Percentiles rank a stretch among this genome's conserved stretches.
Conservation (phyloP, 2,888 invertebrate species). For the Leptinotarsa juncta region DNA sequence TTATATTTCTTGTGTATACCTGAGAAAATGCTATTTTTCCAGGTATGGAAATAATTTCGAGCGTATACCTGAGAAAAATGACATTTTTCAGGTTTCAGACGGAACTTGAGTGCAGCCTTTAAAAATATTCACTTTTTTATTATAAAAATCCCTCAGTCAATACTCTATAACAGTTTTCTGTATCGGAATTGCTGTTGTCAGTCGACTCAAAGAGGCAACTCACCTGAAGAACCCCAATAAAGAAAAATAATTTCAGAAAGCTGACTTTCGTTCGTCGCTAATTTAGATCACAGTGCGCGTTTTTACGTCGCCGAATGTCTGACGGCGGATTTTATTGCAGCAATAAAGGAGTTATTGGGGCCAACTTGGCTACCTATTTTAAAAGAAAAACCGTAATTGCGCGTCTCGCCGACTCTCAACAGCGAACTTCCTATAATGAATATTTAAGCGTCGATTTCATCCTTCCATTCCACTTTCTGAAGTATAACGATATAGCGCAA, state of each 20-base stretch:
- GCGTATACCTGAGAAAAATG: too few species aligned
- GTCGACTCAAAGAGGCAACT: neutral
- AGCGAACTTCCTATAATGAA: conserved; percentile 38
- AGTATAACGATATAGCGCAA: conserved; percentile 28
- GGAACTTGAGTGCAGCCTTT: too few species aligned
- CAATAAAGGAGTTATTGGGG: conserved; percentile 30
- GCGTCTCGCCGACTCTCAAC: conserved; percentile 10
- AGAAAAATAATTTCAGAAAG: neutral
- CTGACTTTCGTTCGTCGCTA: conserved; percentile 10
- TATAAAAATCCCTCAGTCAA: too few species aligned
- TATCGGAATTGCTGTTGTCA: neutral
- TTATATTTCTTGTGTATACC: too few species aligned
- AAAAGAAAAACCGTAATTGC: conserved; percentile 29
- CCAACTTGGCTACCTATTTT: conserved; percentile 32
- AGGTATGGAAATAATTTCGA: too few species aligned
- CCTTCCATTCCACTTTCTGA: conserved; percentile 19
- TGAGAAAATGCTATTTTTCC: too few species aligned
- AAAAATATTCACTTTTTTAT: too few species aligned
- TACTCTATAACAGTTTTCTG: too few species aligned
- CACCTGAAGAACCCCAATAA: neutral
- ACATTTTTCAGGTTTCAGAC: too few species aligned
- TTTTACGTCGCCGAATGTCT: conserved; percentile 22
- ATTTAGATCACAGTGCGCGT: neutral
- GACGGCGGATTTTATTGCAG: conserved; percentile 25
- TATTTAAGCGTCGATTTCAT: conserved; percentile 36